These are phyloP conservation scores for Vireo altiloquus DNA, from an alignment of 2,113 vertebrate genomes.

Conservation along the genomic window DNA sequence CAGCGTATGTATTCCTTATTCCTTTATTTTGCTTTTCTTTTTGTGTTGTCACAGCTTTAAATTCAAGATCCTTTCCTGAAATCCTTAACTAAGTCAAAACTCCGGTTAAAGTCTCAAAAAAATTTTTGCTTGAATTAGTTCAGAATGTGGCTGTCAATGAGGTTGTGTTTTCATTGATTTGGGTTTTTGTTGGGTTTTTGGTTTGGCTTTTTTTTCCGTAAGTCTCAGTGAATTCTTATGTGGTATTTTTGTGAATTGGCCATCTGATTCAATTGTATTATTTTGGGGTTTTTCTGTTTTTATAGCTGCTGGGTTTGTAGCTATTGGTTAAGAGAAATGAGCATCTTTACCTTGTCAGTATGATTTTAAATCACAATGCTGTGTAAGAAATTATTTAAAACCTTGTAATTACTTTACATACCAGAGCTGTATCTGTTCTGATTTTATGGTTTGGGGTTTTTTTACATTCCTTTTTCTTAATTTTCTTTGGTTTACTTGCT, in stretches of 20 bases:
- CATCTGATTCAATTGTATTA: not conserved
- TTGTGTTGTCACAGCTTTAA: not conserved
- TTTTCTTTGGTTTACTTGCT: constrained; percentile 55
- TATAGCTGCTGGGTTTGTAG: constrained; percentile 5
- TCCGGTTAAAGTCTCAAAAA: not conserved
- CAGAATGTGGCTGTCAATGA: not conserved
- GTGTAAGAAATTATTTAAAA: constrained; percentile 40
- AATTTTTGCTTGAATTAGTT: not conserved
- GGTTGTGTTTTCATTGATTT: not conserved
- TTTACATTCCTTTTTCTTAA: constrained; percentile 38
- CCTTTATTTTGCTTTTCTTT: not conserved
- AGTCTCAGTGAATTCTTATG: not conserved
- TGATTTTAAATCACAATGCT: constrained; percentile 41
- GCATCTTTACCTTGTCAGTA: constrained; percentile 40
- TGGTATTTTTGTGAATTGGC: not conserved
- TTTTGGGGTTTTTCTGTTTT: not conserved
- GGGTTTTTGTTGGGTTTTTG: not conserved
- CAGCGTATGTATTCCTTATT: constrained; percentile 53
- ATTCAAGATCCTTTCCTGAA: not conserved
- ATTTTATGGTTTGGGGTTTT: not conserved
- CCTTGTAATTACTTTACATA: constrained; percentile 31
- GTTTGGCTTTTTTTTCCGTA: not conserved
- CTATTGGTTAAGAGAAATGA: constrained; percentile 37
- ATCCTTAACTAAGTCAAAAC: not conserved
- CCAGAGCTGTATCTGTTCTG: constrained; percentile 9